Conservation (phyloP, 1,140 invertebrate species). For the Drepana arcuata region DNA sequence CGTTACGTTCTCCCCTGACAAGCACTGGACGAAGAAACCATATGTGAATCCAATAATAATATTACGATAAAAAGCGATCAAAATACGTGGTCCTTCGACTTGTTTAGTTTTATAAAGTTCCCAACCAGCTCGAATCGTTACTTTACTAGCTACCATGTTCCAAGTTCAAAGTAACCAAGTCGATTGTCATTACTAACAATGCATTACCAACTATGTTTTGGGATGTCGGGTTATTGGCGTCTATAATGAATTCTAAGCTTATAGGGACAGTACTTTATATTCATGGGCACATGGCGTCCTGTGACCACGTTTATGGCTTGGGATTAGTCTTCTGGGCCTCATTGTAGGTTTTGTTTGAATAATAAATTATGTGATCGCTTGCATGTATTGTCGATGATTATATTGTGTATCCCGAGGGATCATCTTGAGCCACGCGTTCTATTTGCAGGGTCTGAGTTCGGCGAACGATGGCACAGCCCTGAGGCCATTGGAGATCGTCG, state of each 20-base stretch:
- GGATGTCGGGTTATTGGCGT: conserved; percentile 33
- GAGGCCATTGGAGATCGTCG: conserved; percentile 59
- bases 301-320: conserved; percentile 20
- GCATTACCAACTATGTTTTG: conserved; percentile 41
- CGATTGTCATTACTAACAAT: conserved; percentile 51
- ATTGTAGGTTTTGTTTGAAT: neutral
- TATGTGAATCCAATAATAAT: too few species aligned
- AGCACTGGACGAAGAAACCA: too few species aligned
- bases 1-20: too few species aligned
- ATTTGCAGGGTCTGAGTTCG: conserved; percentile 47
- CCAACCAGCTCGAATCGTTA: too few species aligned
- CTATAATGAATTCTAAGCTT: conserved; percentile 38
- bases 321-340: conserved; percentile 30
- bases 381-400: too few species aligned
- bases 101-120: too few species aligned
- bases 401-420: too few species aligned
- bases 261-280: conserved; percentile 28
- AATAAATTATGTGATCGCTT: too few species aligned
- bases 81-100: conserved; percentile 1
- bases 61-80: too few species aligned
- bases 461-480: conserved; percentile 31
- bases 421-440: neutral
- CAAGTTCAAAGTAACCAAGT: conserved; percentile 19
- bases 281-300: conserved; percentile 17
- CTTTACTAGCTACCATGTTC: conserved; percentile 1